Percentiles rank a stretch among this genome's conserved stretches.
Conservation (phyloP, 2,888 invertebrate species). For the Orthosia gothica region DNA sequence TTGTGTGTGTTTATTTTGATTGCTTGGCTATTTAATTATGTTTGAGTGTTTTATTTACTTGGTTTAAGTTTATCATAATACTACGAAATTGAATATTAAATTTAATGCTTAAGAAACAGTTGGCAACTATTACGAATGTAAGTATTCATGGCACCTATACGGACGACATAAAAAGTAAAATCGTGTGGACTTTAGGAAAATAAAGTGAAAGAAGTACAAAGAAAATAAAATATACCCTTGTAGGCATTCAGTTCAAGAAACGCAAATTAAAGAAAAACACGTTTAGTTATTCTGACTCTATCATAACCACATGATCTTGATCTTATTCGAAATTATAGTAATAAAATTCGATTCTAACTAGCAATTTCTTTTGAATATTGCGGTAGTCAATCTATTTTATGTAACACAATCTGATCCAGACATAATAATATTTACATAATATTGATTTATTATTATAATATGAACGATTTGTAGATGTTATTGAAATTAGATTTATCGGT, state of each 20-base stretch:
- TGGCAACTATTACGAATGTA: no score
- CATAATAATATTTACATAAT: constrained; percentile 56
- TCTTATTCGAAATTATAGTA: constrained; percentile 8
- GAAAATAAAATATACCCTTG: no score
- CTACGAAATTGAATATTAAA: background rate
- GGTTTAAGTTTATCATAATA: background rate
- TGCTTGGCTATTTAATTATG: background rate
- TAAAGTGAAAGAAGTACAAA: no score
- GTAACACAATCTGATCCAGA: constrained; percentile 57
- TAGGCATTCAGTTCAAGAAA: background rate
- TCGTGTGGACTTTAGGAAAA: no score
- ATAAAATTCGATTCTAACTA: constrained; percentile 29
- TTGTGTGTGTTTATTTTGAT: background rate
- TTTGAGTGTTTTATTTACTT: background rate
- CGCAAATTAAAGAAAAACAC: background rate
- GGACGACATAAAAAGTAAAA: no score
- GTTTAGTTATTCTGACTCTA: background rate
- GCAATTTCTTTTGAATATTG: constrained; percentile 56
- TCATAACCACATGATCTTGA: constrained; percentile 3
- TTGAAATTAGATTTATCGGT: constrained; percentile 46
- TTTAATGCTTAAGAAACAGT: background rate
- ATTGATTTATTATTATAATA: constrained; percentile 56
- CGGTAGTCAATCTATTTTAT: constrained; percentile 51
- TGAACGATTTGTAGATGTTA: constrained; percentile 50
- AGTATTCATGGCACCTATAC: no score